phyloP scores from a whole-genome alignment of 2,888 invertebrate species.

The Camptogramma bilineatum region DNA sequence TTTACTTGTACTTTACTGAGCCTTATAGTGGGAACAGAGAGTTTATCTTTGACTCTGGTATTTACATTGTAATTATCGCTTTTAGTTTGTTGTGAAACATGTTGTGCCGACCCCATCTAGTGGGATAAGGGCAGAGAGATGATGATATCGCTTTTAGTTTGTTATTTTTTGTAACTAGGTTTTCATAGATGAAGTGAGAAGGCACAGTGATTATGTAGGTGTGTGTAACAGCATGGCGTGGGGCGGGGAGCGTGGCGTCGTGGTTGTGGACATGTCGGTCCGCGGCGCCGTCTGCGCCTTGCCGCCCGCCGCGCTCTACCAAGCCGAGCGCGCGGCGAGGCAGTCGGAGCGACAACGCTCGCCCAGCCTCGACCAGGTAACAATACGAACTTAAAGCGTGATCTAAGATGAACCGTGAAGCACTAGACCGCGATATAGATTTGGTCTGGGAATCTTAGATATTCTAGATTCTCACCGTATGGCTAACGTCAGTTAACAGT shows the following conservation, averaged over 20 bases:
- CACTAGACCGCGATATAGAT: neutral
- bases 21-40: too few relatives aligned
- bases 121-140: too few relatives aligned
- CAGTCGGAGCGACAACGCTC: slow-evolving; percentile 90
- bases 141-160: too few relatives aligned
- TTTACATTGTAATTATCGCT: too few relatives aligned
- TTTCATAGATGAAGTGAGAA: too few relatives aligned
- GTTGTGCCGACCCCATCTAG: too few relatives aligned
- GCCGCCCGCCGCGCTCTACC: slow-evolving; percentile 96
- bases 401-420: neutral
- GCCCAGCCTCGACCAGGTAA: slow-evolving; percentile 95
- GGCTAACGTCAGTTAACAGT: neutral
- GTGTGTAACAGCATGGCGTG: slow-evolving; percentile 93
- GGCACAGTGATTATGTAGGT: too few relatives aligned
- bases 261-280: slow-evolving; percentile 97
- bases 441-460: too few relatives aligned
- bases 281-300: slow-evolving; percentile 95
- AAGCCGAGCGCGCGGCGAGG: slow-evolving; percentile 88
- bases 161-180: too few relatives aligned
- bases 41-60: too few relatives aligned
- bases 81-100: too few relatives aligned
- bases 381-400: neutral
- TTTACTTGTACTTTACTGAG: too few relatives aligned
- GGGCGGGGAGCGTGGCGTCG: slow-evolving; percentile 98
- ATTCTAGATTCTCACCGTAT: neutral